These are phyloP conservation scores for Drosophila kanapiae DNA, from an alignment of 1,140 invertebrate genomes.

Conservation along the genomic window DNA sequence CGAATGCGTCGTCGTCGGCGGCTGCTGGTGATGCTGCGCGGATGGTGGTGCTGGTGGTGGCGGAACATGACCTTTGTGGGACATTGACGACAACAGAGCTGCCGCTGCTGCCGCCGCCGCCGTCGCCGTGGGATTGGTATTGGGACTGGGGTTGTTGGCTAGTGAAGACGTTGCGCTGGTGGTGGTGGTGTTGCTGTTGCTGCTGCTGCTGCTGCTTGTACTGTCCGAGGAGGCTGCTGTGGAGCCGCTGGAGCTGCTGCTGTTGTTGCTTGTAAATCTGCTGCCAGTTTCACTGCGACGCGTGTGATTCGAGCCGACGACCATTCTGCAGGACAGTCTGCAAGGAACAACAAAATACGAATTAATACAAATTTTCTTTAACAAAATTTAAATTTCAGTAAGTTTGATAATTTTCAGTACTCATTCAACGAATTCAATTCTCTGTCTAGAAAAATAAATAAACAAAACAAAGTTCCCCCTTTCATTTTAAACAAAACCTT, in stretches of 20 bases:
- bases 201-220: constrained; percentile 14
- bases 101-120: constrained; percentile 53
- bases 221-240: constrained; percentile 20
- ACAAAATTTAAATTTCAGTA: background rate
- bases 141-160: constrained; percentile 24
- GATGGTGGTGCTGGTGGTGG: constrained; percentile 32
- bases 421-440: no score
- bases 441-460: background rate
- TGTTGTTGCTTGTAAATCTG: constrained; percentile 66
- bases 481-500: no score
- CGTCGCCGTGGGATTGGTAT: constrained; percentile 30
- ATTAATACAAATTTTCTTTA: background rate
- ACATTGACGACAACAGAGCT: constrained; percentile 71
- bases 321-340: constrained; percentile 81
- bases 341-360: constrained; percentile 5
- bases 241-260: constrained; percentile 30
- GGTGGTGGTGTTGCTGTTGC: constrained; percentile 33
- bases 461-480: background rate
- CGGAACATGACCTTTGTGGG: constrained; percentile 64
- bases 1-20: constrained; percentile 2
- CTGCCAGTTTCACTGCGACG: constrained; percentile 79
- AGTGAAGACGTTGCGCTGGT: constrained; percentile 71
- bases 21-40: constrained; percentile 33
- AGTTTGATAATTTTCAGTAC: background rate
- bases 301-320: constrained; percentile 83